Conservation (phyloP, 2,888 invertebrate species). For the Hoplodrina blanda region DNA sequence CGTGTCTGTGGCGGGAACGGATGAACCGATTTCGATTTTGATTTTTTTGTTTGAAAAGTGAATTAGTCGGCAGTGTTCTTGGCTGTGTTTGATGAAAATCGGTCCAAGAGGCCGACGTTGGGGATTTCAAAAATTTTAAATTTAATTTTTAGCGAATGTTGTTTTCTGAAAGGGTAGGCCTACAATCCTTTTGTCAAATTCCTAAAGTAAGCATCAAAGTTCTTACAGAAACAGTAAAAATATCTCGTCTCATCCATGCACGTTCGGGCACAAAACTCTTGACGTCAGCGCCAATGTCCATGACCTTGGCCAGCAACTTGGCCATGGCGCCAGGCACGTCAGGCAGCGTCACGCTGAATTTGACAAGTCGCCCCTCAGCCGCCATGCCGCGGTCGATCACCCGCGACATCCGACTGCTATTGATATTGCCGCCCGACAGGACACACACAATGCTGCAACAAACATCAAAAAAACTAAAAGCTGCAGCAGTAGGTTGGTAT, state of each 20-base stretch:
- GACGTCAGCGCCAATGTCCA: conserved; percentile 94
- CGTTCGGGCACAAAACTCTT: conserved; percentile 98
- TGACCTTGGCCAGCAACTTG: conserved; percentile 93
- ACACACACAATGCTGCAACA: conserved; percentile 93
- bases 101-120: too few relatives aligned
- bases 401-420: conserved; percentile 95
- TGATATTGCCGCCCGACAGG: conserved; percentile 96
- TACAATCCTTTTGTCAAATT: too few relatives aligned
- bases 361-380: conserved; percentile 93
- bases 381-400: conserved; percentile 96
- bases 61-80: too few relatives aligned
- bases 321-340: conserved; percentile 96
- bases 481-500: too few relatives aligned
- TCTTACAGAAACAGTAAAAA: conserved; percentile 88
- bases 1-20: too few relatives aligned
- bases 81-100: too few relatives aligned
- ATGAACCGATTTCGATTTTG: too few relatives aligned
- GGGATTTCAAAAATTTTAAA: too few relatives aligned
- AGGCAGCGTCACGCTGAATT: conserved; percentile 89
- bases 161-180: too few relatives aligned
- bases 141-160: too few relatives aligned
- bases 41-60: too few relatives aligned
- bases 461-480: background rate
- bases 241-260: conserved; percentile 96
- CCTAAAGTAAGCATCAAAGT: background rate